Base-by-base conservation (phyloP, 2,797 vertebrate genomes). In the Myotis myotis region DNA sequence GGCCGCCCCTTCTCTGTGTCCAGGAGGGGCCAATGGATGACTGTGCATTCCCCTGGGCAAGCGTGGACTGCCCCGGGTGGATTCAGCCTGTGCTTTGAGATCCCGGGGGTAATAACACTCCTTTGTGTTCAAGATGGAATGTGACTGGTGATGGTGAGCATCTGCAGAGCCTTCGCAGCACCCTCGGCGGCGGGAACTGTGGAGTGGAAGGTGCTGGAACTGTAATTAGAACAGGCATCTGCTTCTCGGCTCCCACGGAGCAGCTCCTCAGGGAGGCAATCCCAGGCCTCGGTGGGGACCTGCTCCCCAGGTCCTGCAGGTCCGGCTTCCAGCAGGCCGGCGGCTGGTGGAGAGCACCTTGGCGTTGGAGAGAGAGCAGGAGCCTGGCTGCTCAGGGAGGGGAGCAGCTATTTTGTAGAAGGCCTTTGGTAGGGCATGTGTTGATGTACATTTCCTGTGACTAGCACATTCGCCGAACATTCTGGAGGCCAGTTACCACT, bases 191-290 rank as follows among this genome's bases (percentile, higher is more conserved):
- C 95, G 91, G 91, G 88, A 94, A 96, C 88, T 96, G 92, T 96
- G 90, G 82, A 92, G 72, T 94, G 70, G 94, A 96, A 97, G 94
- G 96, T 95, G 94, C 93, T 92, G 95, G 95, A 92, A 95, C 96
- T 96, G 94, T 95, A 97, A 96, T 97, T 96, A 96, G 96, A 96
- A 96, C 82, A 92, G 86, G 93, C 94, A 96, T 95, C 97, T 96
- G 94, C 95, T 93, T 93, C 95, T 85, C 33, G 84, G 82, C 60
- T 96, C 92, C 86, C 92, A 84, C 47, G 74, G 93, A 94, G 91
- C 38, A 94, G 89, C 86, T 89, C 84, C 92, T 97, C 93, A 93
- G 97, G 95, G 95, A 84, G 79, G 94, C 49, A 92, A 84, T 95
- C 85, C 57, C 88, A 95, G 9, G 36, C 60, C 96, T 68, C 87